Conservation (phyloP, 2,888 invertebrate genomes). For the Andrena fulva region DNA sequence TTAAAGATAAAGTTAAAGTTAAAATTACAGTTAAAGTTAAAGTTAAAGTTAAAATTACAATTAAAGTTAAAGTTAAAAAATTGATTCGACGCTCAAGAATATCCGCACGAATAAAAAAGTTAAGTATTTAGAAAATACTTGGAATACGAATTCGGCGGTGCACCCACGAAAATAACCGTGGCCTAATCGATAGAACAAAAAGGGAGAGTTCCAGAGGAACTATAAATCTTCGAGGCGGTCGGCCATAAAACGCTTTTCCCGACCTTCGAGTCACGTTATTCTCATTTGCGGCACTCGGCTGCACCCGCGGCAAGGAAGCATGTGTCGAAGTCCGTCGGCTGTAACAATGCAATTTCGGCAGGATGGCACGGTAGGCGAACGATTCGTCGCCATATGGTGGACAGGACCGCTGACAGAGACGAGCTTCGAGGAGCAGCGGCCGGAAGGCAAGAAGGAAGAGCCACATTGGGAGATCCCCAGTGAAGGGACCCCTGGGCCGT, state of each 20-base stretch:
- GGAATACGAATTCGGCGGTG: not conserved
- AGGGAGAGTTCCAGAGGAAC: conserved; percentile 28
- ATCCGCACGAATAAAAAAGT: too few relatives aligned
- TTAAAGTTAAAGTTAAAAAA: too few relatives aligned
- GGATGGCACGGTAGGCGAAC: conserved; percentile 45
- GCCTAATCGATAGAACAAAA: conserved; percentile 21
- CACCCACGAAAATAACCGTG: not conserved
- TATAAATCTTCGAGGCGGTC: conserved; percentile 47
- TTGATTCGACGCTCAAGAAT: too few relatives aligned
- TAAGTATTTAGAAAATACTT: not conserved
- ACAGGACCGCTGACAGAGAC: conserved; percentile 50
- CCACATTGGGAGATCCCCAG: conserved; percentile 11
- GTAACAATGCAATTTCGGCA: conserved; percentile 69
- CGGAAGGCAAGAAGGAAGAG: conserved; percentile 2
- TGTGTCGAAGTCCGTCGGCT: conserved; percentile 52
- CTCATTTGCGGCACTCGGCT: conserved; percentile 33
- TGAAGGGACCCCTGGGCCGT: not conserved
- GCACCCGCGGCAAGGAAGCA: conserved; percentile 55
- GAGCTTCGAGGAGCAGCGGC: conserved; percentile 25
- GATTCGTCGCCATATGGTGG: conserved; percentile 65
- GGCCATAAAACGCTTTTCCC: conserved; percentile 48
- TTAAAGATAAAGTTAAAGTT: too few relatives aligned
- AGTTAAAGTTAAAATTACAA: too few relatives aligned
- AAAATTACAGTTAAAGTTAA: too few relatives aligned
- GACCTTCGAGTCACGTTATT: conserved; percentile 17